These are phyloP conservation scores for Pristionchus arcanus DNA, from an alignment of 2,888 invertebrate genomes.

Conservation along the genomic window DNA sequence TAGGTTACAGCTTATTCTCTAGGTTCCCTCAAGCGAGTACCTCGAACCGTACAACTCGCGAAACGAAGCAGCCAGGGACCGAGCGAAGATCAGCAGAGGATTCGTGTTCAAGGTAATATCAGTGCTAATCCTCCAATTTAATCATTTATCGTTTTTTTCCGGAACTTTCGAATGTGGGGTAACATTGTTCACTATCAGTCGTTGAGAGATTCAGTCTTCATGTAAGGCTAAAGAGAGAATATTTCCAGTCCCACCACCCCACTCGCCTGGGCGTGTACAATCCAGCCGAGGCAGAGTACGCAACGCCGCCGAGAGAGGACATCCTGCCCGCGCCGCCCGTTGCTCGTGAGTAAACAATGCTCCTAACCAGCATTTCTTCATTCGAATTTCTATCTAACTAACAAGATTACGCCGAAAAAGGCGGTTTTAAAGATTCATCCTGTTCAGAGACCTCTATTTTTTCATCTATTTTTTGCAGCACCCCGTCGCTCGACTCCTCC, in stretches of 20 bases:
- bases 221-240: too few species aligned
- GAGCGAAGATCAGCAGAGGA: not conserved
- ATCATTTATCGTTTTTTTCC: not conserved
- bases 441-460: too few species aligned
- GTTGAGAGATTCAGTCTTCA: too few species aligned
- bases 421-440: too few species aligned
- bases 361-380: not conserved
- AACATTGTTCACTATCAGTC: too few species aligned
- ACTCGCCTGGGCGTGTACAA: slow-evolving; percentile 44
- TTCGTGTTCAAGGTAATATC: slow-evolving; percentile 42
- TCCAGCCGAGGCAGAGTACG: not conserved
- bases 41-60: slow-evolving; percentile 56
- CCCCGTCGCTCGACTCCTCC: not conserved
- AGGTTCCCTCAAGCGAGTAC: slow-evolving; percentile 61
- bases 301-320: slow-evolving; percentile 18
- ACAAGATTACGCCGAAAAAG: too few species aligned
- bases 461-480: not conserved
- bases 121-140: too few species aligned
- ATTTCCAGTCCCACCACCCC: slow-evolving; percentile 18
- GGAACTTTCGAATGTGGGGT: not conserved
- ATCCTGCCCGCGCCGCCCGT: not conserved
- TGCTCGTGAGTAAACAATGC: not conserved
- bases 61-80: not conserved
- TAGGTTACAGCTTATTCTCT: too few species aligned
- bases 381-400: too few species aligned